Evolutionary conservation across 1,140 invertebrate genomes (phyloP), one percentile per base, ranked within the genome.

Genomic region (Anastatus disparis): DNA sequence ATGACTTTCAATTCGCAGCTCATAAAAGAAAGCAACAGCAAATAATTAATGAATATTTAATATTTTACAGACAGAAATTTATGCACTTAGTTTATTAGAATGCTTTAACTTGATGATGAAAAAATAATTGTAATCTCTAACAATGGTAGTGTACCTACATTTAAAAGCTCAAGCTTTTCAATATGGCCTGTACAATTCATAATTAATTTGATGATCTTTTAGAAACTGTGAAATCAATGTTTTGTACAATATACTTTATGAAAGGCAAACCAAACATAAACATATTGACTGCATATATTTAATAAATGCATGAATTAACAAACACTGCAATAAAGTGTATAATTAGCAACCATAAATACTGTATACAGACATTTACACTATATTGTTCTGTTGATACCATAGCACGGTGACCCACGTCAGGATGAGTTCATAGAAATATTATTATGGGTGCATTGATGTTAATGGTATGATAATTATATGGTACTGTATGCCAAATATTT

Each of bases 221-320:
- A 17, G 44, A 65, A 13, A 38, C 42, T 10, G 22, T 38, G 7
- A 15, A 53, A 2, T 17, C 31, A 8, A 67, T 74, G 17, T 6
- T 70, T 7, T 66, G 38, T 53, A 63, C 66, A 9, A 46, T 75
- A 31, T 74, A 65, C 69, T 68, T 65, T 55, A 65, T 64, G 0
- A 44, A 69, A 22, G 20, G 42, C 12, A 74, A 75, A 52, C 69
- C 74, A 3, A 17, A 71, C 55, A 71, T 75, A 71, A 42, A 66
- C 15, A 31, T 58, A 12, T 72, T 66, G 4, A 17, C 20, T 15
- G 38, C 46, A 13, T 59, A 73, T 48, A 53, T 70, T 44, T 8
- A 70, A 40, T 9, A 55, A 42, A 44, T 68, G 61, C 44, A 74
- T 70, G 15, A 58, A 17, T 48, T 62, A 20, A 22, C 38, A 9